Conservation (phyloP, 2,797 vertebrate genomes). For the Hoplostethus mediterraneus region DNA sequence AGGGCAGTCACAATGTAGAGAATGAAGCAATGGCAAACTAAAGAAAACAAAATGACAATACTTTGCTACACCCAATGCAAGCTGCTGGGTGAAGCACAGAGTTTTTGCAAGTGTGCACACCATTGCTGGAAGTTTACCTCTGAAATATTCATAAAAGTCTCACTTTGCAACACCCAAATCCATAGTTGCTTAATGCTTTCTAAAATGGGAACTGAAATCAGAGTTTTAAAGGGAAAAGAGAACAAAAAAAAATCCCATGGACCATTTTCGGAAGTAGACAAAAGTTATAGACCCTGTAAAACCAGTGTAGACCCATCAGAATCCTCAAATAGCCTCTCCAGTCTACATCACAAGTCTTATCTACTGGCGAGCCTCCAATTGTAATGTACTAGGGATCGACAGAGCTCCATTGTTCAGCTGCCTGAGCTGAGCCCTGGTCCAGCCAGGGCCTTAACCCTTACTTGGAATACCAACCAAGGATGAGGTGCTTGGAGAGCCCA, state of each 20-base stretch:
- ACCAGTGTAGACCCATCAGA: slow-evolving; percentile 55
- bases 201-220: slow-evolving; percentile 56
- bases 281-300: slow-evolving; percentile 76
- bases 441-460: slow-evolving; percentile 75
- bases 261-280: slow-evolving; percentile 63
- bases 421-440: slow-evolving; percentile 80
- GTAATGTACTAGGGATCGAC: slow-evolving; percentile 60
- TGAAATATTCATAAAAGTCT: slow-evolving; percentile 73
- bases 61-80: slow-evolving; percentile 54
- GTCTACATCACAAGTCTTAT: slow-evolving; percentile 60
- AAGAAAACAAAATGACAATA: slow-evolving; percentile 30
- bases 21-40: slow-evolving; percentile 52
- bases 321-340: slow-evolving; percentile 43
- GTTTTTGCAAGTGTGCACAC: slow-evolving; percentile 63
- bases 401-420: slow-evolving; percentile 73
- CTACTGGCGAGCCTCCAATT: slow-evolving; percentile 58
- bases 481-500: slow-evolving; percentile 45
- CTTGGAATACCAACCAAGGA: slow-evolving; percentile 52
- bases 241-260: slow-evolving; percentile 47
- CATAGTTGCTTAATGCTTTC: slow-evolving; percentile 62
- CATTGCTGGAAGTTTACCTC: slow-evolving; percentile 59
- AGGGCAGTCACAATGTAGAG: slow-evolving; percentile 63
- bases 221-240: slow-evolving; percentile 46
- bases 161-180: slow-evolving; percentile 57
- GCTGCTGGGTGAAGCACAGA: slow-evolving; percentile 63